These are phyloP conservation scores for Sclerurus mexicanus DNA, from an alignment of 2,113 vertebrate species.

Conservation along the genomic window DNA sequence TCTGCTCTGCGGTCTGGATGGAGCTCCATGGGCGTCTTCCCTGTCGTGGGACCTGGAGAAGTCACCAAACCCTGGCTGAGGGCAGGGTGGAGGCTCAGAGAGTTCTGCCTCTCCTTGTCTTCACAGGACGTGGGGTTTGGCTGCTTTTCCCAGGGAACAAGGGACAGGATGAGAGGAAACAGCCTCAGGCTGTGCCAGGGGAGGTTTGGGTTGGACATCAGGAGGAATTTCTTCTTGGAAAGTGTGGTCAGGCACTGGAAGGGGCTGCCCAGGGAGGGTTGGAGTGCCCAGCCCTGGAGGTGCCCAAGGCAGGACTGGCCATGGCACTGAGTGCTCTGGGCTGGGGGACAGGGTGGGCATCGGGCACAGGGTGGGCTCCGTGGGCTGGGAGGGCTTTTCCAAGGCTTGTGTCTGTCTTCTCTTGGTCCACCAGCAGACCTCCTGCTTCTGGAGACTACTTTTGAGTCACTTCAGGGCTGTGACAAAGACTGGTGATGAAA, in stretches of 20 bases:
- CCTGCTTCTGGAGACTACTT: background rate
- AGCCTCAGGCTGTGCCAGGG: background rate
- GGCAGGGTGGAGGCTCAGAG: background rate
- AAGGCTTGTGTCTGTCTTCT: background rate
- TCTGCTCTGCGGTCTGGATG: background rate
- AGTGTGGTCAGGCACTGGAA: background rate
- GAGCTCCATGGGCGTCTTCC: background rate
- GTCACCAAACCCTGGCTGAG: background rate
- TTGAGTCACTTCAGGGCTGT: background rate
- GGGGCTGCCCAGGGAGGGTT: background rate
- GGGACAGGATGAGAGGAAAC: background rate
- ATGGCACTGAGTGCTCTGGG: background rate
- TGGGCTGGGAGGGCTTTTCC: background rate
- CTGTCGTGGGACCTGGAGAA: accelerated
- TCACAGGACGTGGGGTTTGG: background rate
- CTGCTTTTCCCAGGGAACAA: background rate
- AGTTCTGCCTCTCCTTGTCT: background rate
- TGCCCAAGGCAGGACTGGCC: background rate
- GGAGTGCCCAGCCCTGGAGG: background rate
- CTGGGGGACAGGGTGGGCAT: background rate
- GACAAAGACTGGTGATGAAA: background rate
- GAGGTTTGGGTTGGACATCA: background rate
- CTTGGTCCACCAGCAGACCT: background rate
- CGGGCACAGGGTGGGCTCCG: background rate
- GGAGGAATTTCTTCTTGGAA: background rate